These are phyloP conservation scores for Netelia melanura DNA, from an alignment of 2,888 invertebrate genomes.

Conservation along the genomic window DNA sequence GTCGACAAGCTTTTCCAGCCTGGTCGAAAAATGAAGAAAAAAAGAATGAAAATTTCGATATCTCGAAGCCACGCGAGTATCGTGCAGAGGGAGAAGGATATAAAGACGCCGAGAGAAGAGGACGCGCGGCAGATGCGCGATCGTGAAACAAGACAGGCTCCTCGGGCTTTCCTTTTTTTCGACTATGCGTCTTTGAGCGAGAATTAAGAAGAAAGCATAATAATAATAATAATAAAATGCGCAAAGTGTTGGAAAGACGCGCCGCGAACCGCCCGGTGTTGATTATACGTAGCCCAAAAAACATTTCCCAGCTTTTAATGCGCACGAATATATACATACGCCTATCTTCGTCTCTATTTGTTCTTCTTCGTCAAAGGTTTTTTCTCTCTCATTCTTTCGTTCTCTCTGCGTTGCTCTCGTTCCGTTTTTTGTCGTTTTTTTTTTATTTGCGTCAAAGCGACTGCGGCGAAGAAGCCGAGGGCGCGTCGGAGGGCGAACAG, in stretches of 20 bases:
- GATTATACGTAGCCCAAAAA: too few relatives aligned
- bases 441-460: slow-evolving; percentile 49
- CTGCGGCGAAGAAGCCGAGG: slow-evolving; percentile 55
- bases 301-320: too few relatives aligned
- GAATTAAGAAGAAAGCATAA: slow-evolving; percentile 30
- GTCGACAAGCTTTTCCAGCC: too few relatives aligned
- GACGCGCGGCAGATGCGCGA: slow-evolving; percentile 57
- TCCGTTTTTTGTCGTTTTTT: slow-evolving; percentile 35
- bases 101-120: slow-evolving; percentile 55
- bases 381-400: slow-evolving; percentile 8
- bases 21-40: too few relatives aligned
- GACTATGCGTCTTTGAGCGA: slow-evolving; percentile 59
- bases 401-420: neutral
- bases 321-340: too few relatives aligned
- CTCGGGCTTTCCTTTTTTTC: slow-evolving; percentile 24
- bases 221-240: slow-evolving; percentile 21
- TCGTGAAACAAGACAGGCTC: slow-evolving; percentile 10
- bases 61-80: neutral
- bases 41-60: too few relatives aligned
- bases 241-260: slow-evolving; percentile 46
- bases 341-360: slow-evolving; percentile 48
- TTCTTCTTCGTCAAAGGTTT: slow-evolving; percentile 54
- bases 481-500: slow-evolving; percentile 68
- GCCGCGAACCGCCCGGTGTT: slow-evolving; percentile 8
- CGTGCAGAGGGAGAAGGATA: slow-evolving; percentile 13